phyloP scores from a whole-genome alignment of 2,888 invertebrate species.

The Athalia circularis region DNA sequence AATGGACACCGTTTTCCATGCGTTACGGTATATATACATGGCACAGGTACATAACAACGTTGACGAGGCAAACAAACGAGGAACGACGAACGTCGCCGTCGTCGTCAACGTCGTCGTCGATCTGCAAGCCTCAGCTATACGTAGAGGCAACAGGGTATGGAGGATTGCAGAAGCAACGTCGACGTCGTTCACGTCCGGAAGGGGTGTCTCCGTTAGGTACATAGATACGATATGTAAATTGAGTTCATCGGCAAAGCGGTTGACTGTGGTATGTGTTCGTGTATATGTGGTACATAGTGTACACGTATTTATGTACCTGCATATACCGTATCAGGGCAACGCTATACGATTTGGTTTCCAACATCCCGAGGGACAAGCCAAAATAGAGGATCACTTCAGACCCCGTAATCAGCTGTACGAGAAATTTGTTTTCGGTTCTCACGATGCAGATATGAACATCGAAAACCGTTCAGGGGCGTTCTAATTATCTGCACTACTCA shows the following conservation, averaged over 20 bases:
- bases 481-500: too few relatives aligned
- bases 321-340: not conserved
- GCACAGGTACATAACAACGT: not conserved
- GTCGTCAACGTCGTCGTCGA: too few relatives aligned
- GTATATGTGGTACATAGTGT: too few relatives aligned
- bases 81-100: not conserved
- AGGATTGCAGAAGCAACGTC: not conserved
- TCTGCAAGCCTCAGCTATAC: not conserved
- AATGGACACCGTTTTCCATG: too few relatives aligned
- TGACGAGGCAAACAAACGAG: slow-evolving; percentile 34
- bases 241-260: slow-evolving; percentile 35
- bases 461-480: too few relatives aligned
- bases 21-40: not conserved
- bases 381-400: not conserved
- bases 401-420: not conserved
- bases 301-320: too few relatives aligned
- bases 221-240: slow-evolving; percentile 41
- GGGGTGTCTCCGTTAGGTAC: slow-evolving; percentile 34
- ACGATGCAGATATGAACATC: too few relatives aligned
- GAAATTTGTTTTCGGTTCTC: too few relatives aligned
- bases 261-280: too few relatives aligned
- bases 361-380: slow-evolving; percentile 11
- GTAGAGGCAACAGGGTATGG: not conserved
- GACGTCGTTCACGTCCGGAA: not conserved
- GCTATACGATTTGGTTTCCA: slow-evolving; percentile 25